phyloP scores from a whole-genome alignment of 2,113 vertebrate species.

The Circaetus cinerascens region DNA sequence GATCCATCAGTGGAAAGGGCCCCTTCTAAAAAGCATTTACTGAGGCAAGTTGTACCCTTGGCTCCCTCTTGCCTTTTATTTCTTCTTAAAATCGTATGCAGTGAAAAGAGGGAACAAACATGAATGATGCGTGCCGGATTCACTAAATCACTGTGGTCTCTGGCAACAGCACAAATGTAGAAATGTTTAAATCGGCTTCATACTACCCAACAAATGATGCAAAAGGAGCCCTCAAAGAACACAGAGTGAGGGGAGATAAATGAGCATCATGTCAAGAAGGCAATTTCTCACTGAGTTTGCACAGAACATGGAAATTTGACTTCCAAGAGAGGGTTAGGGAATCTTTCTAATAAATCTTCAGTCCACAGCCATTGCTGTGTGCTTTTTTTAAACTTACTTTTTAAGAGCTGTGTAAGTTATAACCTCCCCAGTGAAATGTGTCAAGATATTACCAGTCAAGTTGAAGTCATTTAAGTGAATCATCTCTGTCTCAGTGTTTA shows the following conservation, averaged over 20 bases:
- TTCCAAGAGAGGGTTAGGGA: conserved; percentile 27
- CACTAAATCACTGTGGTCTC: conserved; percentile 38
- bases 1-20: background rate
- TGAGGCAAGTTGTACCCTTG: background rate
- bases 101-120: background rate
- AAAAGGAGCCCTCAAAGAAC: conserved; percentile 45
- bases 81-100: conserved; percentile 40
- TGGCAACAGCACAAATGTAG: conserved; percentile 26
- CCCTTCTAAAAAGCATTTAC: background rate
- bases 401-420: conserved; percentile 13
- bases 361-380: background rate
- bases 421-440: conserved; percentile 1
- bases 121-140: conserved; percentile 46
- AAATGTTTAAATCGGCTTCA: conserved; percentile 28
- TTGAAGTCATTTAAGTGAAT: conserved; percentile 40
- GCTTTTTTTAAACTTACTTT: conserved; percentile 32
- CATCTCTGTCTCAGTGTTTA: background rate
- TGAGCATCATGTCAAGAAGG: conserved; percentile 26
- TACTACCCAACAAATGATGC: conserved; percentile 10
- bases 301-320: conserved; percentile 49
- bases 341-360: conserved; percentile 56
- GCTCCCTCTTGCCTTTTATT: conserved; percentile 37
- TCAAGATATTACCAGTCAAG: conserved; percentile 41
- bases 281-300: conserved; percentile 49
- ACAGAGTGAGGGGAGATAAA: conserved; percentile 26